Evolutionary conservation across 2,888 invertebrate genomes (phyloP), one percentile per base, ranked within the genome.

Genomic region (Drosophila sordidula): DNA sequence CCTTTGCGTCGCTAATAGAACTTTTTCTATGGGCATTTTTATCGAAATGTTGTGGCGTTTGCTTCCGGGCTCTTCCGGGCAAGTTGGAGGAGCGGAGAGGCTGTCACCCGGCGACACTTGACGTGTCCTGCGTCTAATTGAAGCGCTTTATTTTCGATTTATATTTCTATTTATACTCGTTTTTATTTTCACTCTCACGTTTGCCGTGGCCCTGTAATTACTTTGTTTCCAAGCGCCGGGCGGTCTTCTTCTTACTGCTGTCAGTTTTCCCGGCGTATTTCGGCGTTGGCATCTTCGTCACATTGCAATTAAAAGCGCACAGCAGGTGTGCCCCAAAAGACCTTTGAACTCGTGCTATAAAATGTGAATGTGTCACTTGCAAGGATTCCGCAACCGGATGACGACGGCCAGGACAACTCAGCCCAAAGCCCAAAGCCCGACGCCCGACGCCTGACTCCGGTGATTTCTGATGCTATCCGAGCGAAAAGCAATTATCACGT

Each of bases 221-320:
- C 80, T 89, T 84, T 89, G 83, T 89, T 87, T 87, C 61, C 66
- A 51, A 71, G 66, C 86, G 62, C 65, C 82, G 57, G 89, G 83
- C 50, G 82, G 88, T 89, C 78, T 34, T 34, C 34, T 69, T 52
- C 81, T 80, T 77, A 68, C 67, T 77, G 61, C 73, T 38, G 76
- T 34, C 75, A 41, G 34, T 26, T 42, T 44, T 49, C 38, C 18
- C 76, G 16, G 59, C 41, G 38, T 39, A 59, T 49, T 32, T 41
- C 65, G 51, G 65, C 34, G 36, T 58, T 64, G 84, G 75, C 86
- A 86, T 87, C 87, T 78, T 86, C 72, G 70, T 84, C 89, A 89
- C 80, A 63, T 73, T 89, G 91, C 90, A 90, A 90, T 90, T 90
- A 90, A 90, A 90, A 90, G 79, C 74, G 73, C 90, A 58, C 90